Evolutionary conservation across 2,797 vertebrate species (phyloP).

Genomic region (Bradypodion pumilum): DNA sequence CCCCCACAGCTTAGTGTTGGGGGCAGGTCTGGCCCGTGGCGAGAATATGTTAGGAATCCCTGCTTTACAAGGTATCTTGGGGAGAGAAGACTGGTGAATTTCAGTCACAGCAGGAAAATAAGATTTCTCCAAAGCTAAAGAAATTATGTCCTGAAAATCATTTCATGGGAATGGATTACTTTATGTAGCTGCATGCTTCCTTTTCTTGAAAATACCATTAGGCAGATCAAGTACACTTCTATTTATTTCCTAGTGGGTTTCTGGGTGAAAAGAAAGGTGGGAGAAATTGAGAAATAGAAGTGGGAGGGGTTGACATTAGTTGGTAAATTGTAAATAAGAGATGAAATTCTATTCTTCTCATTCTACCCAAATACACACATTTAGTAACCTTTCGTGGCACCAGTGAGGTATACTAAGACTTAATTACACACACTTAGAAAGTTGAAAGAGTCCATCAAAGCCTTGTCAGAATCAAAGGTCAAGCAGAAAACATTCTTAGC

Average conservation of each 20-base stretch:
- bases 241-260: constrained; percentile 59
- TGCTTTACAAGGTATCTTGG: not conserved
- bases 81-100: constrained; percentile 31
- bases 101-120: constrained; percentile 54
- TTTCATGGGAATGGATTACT: constrained; percentile 53
- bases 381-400: constrained; percentile 45
- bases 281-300: not conserved
- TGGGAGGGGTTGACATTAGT: constrained; percentile 29
- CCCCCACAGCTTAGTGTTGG: no score
- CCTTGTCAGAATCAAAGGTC: constrained; percentile 55
- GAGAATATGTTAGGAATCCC: no score
- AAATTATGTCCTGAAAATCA: constrained; percentile 59
- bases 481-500: constrained; percentile 37
- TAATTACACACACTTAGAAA: constrained; percentile 28
- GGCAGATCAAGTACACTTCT: constrained; percentile 53
- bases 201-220: constrained; percentile 64
- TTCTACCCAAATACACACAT: not conserved
- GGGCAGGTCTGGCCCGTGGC: no score
- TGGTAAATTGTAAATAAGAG: not conserved
- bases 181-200: constrained; percentile 57
- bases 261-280: constrained; percentile 1
- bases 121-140: constrained; percentile 39
- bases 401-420: constrained; percentile 30
- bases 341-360: not conserved
- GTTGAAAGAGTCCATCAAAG: constrained; percentile 52